phyloP scores from a whole-genome alignment of 2,797 vertebrate species.

The Phataginus tricuspis region DNA sequence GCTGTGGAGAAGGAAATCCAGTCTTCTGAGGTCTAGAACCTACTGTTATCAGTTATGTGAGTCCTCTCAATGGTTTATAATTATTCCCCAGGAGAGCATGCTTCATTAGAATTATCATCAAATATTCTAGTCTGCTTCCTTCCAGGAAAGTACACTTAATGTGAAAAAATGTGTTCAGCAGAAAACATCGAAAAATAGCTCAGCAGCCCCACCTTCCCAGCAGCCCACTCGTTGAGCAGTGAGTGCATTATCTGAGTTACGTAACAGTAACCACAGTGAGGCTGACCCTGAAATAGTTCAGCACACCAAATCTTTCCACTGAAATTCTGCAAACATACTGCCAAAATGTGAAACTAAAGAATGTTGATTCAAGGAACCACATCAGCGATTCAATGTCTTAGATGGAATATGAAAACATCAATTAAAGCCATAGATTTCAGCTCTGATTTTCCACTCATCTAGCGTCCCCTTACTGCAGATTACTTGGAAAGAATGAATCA shows the following conservation, averaged over 20 bases:
- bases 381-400: conserved; percentile 21
- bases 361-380: conserved; percentile 29
- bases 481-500: conserved; percentile 57
- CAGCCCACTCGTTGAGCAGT: not conserved
- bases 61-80: conserved; percentile 14
- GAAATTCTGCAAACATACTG: not conserved
- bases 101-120: conserved; percentile 31
- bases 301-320: conserved; percentile 52
- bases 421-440: conserved; percentile 51
- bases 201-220: not conserved
- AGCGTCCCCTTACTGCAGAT: conserved; percentile 1
- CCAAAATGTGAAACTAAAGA: conserved; percentile 46
- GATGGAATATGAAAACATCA: conserved; percentile 29
- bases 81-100: not conserved
- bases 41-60: not conserved
- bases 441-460: conserved; percentile 20
- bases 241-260: not conserved
- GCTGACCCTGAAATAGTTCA: conserved; percentile 43
- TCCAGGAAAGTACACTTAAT: conserved; percentile 31
- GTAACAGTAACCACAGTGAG: conserved; percentile 11
- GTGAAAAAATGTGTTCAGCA: not conserved
- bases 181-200: conserved; percentile 22
- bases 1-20: conserved; percentile 18
- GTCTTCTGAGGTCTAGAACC: not conserved
- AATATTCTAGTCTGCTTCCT: conserved; percentile 20